These are phyloP conservation scores for Scaptomyza flava DNA, from an alignment of 2,888 invertebrate genomes.

Conservation along the genomic window DNA sequence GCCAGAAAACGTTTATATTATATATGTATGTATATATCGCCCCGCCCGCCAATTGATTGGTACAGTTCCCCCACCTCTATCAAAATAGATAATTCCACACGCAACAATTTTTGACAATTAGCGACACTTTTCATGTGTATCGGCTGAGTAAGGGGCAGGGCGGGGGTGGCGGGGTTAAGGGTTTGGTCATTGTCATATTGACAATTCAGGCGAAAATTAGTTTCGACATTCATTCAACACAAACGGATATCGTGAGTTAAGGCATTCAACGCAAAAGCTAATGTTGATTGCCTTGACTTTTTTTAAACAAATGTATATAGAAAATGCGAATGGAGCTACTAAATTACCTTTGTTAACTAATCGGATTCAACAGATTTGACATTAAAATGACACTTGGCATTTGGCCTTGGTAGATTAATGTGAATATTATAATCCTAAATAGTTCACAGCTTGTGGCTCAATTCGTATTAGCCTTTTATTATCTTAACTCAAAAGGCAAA, in stretches of 20 bases:
- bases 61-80: neutral
- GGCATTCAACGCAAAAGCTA: constrained; percentile 34
- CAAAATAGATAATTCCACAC: constrained; percentile 54
- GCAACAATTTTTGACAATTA: constrained; percentile 81
- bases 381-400: constrained; percentile 32
- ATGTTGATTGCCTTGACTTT: constrained; percentile 6
- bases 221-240: constrained; percentile 70
- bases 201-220: constrained; percentile 80
- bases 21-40: constrained; percentile 21
- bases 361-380: constrained; percentile 59
- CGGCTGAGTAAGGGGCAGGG: neutral
- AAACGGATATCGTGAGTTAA: constrained; percentile 14
- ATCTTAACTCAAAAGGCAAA: neutral
- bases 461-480: neutral
- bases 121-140: constrained; percentile 76
- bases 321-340: too few species aligned
- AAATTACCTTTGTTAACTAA: constrained; percentile 69
- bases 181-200: constrained; percentile 58
- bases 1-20: constrained; percentile 63
- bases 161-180: neutral
- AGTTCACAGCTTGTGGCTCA: constrained; percentile 28
- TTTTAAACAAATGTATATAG: too few species aligned
- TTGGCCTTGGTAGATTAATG: too few species aligned
- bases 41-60: constrained; percentile 65
- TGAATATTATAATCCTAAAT: too few species aligned